Percentiles rank a stretch among this genome's conserved stretches.
These are phyloP conservation scores for Rhagium mordax DNA, from an alignment of 2,888 invertebrate genomes.

Conservation along the genomic window DNA sequence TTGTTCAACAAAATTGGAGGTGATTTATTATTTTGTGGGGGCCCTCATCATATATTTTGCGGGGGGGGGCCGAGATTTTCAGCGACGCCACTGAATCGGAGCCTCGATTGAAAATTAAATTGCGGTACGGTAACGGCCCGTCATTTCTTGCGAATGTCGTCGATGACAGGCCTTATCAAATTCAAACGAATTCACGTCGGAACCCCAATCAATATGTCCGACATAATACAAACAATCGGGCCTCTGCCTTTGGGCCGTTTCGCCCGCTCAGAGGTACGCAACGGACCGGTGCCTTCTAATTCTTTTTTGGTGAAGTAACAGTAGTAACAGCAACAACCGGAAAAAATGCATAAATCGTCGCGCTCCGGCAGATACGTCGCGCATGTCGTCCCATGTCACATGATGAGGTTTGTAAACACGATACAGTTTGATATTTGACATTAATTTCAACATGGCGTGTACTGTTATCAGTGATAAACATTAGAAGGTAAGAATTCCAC, in stretches of 20 bases:
- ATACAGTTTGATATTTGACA: constrained; percentile 60
- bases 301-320: constrained; percentile 1
- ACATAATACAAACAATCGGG: background rate
- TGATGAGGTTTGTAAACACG: constrained; percentile 59
- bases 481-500: constrained; percentile 58
- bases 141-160: background rate
- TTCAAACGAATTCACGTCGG: background rate
- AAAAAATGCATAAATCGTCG: constrained; percentile 23
- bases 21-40: too few species aligned
- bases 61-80: too few species aligned
- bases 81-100: too few species aligned
- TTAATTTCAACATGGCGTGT: constrained; percentile 63
- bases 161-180: constrained; percentile 2
- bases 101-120: too few species aligned
- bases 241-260: background rate
- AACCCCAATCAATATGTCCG: constrained; percentile 6
- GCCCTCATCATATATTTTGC: too few species aligned
- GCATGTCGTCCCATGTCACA: constrained; percentile 54
- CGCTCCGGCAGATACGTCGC: constrained; percentile 38
- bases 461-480: constrained; percentile 61
- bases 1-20: too few species aligned
- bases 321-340: constrained; percentile 1
- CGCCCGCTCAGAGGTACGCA: background rate
- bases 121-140: constrained; percentile 5
- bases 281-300: background rate